Evolutionary conservation across 2,888 invertebrate genomes (phyloP), one percentile per base, ranked within the genome.

Genomic region (Acleris laterana): DNA sequence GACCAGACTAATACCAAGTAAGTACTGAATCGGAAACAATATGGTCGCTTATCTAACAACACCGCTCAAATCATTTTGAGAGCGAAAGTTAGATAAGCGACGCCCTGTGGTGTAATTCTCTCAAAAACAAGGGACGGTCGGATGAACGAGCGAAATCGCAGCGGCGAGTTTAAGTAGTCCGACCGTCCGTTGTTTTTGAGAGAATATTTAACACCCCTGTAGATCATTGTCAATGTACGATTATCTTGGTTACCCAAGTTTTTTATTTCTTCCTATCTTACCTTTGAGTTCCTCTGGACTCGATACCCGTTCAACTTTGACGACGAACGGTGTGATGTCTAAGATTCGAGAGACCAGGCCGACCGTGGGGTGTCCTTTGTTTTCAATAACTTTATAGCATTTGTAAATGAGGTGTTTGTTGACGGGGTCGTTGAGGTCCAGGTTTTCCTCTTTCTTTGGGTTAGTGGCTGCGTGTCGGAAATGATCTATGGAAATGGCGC

Each of bases 261-360:
- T n/a, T 46, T 16, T 6, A 7, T 7, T 2, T 44, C 6, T 9
- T 5, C 9, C 0, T 67, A 69, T 69, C 69, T 63, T 68, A 69
- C 71, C 70, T 62, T 64, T 58, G 70, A 75, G 72, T 68, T 73
- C 65, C 50, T 75, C 69, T 2, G 74, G 61, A 53, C 71, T 72
- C 49, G 20, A 32, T 19, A 59, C 53, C 11, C 80, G 76, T 66
- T 83, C 81, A 3, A 79, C 85, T 57, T 97, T 94, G 3, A 97
- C 88, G 6, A 95, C 96, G 82, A 95, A 97, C 44, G 95, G 90
- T 72, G 97, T 96, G 59, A 95, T 95, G 79, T 98, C 97, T 69
- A 98, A 87, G 76, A 97, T 94, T 69, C 96, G 92, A 0, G 97
- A 96, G 38, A 97, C 88, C 69, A 95, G 94, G 4, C 97, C 96